Evolutionary conservation across 2,797 vertebrate genomes (phyloP), one percentile per base, ranked within the genome.

Genomic region (Petrocephalus sullivani): DNA sequence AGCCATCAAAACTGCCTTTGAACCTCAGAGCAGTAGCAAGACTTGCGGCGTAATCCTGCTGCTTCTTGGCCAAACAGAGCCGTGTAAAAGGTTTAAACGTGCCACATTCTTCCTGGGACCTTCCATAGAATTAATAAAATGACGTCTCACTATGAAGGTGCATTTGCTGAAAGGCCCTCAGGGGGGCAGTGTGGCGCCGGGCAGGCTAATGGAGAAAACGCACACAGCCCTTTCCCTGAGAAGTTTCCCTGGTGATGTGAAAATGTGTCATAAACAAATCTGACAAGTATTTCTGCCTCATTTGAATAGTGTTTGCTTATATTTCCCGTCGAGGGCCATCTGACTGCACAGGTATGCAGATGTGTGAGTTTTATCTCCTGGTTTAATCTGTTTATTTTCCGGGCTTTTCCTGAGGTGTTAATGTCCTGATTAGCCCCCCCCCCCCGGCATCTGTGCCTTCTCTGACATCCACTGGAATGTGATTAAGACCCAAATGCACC

Each of bases 71-170:
- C 78, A 57, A 75, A 0, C 53, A 82, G 81, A 49, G n/a, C 28
- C 57, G 84, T 7, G 86, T 51, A 54, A 88, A 7, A 28, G 5
- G 78, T 21, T 19, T 90, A 85, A 3, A 49, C 87, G 84, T 89
- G 56, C 53, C 86, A n/a, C 9, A 19, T 86, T 71, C 53, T 37
- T 81, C 87, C 53, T 23, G 49, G 8, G 71, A 87, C n/a, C 87
- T 87, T 90, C 87, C 71, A 41, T 19, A 85, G 87, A 87, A 82
- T 33, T 53, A 89, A 78, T 91, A 86, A 85, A 58, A 86, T 90
- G 41, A 58, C 88, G 85, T 71, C 89, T 86, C 82, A 67, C 88
- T 86, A 85, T 88, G 56, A 78, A 87, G 85, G 41, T 81, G 88
- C 83, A 37, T 49, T 90, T 12, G 6, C 33, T 14, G 58, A 82